Conservation (phyloP, 2,888 invertebrate genomes). For the Sphaerophoria rueppellii region DNA sequence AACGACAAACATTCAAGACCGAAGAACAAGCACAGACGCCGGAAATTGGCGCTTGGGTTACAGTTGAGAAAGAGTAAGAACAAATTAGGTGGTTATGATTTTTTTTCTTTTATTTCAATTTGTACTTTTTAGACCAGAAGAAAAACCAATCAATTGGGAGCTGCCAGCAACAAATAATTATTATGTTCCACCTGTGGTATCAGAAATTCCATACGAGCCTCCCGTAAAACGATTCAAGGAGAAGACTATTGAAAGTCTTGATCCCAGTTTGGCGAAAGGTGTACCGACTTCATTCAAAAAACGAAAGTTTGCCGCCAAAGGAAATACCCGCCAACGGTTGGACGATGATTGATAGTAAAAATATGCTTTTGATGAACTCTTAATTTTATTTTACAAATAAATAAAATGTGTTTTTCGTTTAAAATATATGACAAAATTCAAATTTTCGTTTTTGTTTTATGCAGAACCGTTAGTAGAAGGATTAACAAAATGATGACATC, state of each 20-base stretch:
- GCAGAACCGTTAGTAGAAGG: too few species aligned
- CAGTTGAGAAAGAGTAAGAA: constrained; percentile 85
- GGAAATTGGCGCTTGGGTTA: constrained; percentile 91
- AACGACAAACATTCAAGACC: constrained; percentile 83
- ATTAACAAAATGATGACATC: too few species aligned
- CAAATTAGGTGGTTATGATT: neutral
- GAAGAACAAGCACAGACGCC: constrained; percentile 83
- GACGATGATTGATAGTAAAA: constrained; percentile 76
- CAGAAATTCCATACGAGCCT: constrained; percentile 77
- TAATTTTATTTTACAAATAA: constrained; percentile 34
- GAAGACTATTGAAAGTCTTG: constrained; percentile 78
- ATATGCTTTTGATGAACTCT: neutral
- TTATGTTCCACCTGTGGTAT: constrained; percentile 76
- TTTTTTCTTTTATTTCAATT: neutral
- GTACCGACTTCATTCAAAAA: constrained; percentile 79
- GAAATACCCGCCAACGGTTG: constrained; percentile 79
- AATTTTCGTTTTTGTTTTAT: too few species aligned
- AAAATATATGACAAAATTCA: too few species aligned
- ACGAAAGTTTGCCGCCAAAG: constrained; percentile 80
- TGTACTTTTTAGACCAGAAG: constrained; percentile 80
- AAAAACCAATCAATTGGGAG: constrained; percentile 86
- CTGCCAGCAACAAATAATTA: constrained; percentile 84
- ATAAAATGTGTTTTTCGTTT: neutral
- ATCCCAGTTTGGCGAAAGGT: constrained; percentile 73
- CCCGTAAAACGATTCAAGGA: constrained; percentile 81